Evolutionary conservation across 2,113 vertebrate species (phyloP).

Genomic region (Laterallus jamaicensis): DNA sequence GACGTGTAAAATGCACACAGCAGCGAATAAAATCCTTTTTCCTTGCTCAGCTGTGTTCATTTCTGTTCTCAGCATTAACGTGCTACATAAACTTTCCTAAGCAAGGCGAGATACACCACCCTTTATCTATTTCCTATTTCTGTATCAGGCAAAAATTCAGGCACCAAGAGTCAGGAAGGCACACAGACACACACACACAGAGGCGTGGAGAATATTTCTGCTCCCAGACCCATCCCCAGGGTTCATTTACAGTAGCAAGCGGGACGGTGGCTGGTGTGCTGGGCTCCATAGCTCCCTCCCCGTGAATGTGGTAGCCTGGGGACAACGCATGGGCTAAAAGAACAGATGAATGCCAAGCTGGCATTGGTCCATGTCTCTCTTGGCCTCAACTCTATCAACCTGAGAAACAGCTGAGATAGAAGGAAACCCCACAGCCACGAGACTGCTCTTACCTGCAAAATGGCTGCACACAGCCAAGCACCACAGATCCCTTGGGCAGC

Average conservation of each 20-base stretch:
- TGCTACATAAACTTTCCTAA: background rate
- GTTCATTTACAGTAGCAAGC: background rate
- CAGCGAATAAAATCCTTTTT: background rate
- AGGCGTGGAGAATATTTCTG: background rate
- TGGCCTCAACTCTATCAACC: background rate
- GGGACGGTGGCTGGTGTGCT: rapidly evolving
- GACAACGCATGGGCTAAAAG: background rate
- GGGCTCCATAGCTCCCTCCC: background rate
- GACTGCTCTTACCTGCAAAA: background rate
- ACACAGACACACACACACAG: background rate
- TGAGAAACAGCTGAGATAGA: background rate
- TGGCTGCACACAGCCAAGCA: rapidly evolving
- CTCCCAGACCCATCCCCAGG: rapidly evolving
- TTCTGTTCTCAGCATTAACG: background rate
- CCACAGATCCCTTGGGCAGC: background rate
- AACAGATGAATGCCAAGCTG: background rate
- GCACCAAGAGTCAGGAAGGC: background rate
- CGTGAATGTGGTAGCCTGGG: background rate
- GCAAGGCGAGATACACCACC: background rate
- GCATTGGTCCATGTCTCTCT: background rate
- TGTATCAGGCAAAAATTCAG: background rate
- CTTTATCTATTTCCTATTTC: background rate
- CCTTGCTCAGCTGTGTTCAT: background rate
- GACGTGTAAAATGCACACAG: background rate
- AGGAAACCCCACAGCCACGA: background rate